Base-by-base conservation (phyloP, 2,113 vertebrate species). In the Furnarius figulus region DNA sequence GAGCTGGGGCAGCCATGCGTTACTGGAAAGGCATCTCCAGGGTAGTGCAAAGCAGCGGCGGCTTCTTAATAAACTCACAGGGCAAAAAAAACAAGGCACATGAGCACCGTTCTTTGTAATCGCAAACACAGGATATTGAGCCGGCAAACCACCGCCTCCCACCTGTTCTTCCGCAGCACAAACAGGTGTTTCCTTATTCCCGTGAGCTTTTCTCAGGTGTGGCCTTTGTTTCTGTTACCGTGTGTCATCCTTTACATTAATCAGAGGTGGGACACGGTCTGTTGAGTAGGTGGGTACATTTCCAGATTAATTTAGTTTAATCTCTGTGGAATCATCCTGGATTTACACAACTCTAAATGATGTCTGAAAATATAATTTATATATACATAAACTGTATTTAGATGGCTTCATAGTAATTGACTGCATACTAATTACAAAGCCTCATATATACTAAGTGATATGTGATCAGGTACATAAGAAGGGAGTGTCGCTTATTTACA, bases 81-180 rank as follows among this genome's bases (percentile, higher is more conserved):
- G 71, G 8, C 9, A 49, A 15, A 28, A 28, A 50, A 40, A 24
- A 52, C 62, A 70, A 75, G 49, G 74, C 93, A 94, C 61, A 92
- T 95, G 93, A 87, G 89, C 86, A 6, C 56, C 17, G 37, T 30
- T 66, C 79, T 84, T 75, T 95, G 59, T 88, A 79, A 87, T 61
- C 44, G 9, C 72, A 87, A 91, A n/a, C 46, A 47, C 39, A 88
- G 73, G 79, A 65, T 95, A 92, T 67, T 89, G 80, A 91, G 70
- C 87, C n/a, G n/a, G 66, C 37, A 87, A 97, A 91, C 35, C n/a
- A n/a, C 89, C 55, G 73, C 92, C 89, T 96, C 92, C 85, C 87
- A 97, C 95, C 92, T 97, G 96, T 85, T 50, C 75, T 96, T 86
- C 82, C 49, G 21, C 65, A 65, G 71, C 31, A 70, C 74, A 27